A percentile compares a stretch with the other conserved stretches of the same genome.
These are phyloP conservation scores for Metopolophium dirhodum DNA, from an alignment of 1,140 invertebrate species.

Conservation along the genomic window DNA sequence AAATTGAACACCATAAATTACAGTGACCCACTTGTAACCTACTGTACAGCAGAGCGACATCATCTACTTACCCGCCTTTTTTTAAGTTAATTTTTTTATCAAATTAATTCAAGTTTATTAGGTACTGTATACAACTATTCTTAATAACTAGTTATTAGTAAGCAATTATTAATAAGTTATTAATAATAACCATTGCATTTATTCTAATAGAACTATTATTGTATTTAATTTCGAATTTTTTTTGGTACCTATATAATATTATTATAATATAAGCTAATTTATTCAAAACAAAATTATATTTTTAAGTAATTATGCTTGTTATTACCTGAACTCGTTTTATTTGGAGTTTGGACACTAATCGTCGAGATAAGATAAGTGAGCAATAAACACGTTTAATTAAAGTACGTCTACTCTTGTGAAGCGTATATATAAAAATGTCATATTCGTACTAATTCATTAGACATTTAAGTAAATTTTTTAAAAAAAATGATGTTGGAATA, in stretches of 20 bases:
- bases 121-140: neutral
- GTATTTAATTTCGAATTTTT: no score
- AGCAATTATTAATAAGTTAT: no score
- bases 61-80: no score
- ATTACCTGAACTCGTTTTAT: neutral
- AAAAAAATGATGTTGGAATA: neutral
- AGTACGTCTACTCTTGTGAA: neutral
- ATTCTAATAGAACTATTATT: neutral
- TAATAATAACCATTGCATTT: neutral
- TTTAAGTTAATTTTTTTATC: neutral
- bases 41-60: no score
- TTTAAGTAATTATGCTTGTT: neutral
- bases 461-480: neutral
- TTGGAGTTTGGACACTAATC: neutral
- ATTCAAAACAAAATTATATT: neutral
- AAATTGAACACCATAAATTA: no score
- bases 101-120: neutral
- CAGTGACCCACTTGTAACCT: no score
- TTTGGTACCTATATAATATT: neutral
- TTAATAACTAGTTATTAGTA: neutral
- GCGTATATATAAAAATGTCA: neutral
- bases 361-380: constrained; percentile 21
- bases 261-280: neutral
- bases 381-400: neutral
- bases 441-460: neutral